A percentile compares a stretch with the other conserved stretches of the same genome.
Conservation (phyloP, 2,797 vertebrate species). For the Sebastes hubbsi region DNA sequence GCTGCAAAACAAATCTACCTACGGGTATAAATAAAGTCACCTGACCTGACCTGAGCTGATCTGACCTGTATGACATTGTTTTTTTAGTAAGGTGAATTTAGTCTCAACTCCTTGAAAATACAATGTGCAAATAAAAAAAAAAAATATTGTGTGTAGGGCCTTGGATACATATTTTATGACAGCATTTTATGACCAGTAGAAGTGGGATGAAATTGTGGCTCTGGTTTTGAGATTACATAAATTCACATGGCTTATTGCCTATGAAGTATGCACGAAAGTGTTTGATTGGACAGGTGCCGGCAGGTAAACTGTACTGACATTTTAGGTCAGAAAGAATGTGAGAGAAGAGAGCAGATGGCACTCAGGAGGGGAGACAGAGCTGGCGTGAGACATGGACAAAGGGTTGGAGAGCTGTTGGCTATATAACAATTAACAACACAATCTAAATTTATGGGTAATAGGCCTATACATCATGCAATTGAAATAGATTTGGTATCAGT, state of each 20-base stretch:
- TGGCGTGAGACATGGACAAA: slow-evolving; percentile 8
- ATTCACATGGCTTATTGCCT: neutral
- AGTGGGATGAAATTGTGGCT: neutral
- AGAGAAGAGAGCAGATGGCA: slow-evolving; percentile 64
- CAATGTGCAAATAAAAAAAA: neutral
- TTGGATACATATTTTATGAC: neutral
- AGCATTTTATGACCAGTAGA: neutral
- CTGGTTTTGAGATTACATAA: neutral
- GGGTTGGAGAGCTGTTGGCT: slow-evolving; percentile 9
- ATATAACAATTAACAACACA: slow-evolving; percentile 14
- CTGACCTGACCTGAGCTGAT: no score
- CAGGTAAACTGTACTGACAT: slow-evolving; percentile 64
- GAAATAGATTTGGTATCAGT: neutral
- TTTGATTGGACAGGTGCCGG: slow-evolving; percentile 38
- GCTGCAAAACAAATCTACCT: no score
- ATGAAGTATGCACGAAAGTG: neutral
- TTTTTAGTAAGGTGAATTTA: neutral
- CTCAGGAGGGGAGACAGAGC: slow-evolving; percentile 47
- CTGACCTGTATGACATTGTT: neutral
- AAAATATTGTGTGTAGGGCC: neutral
- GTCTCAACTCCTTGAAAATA: neutral
- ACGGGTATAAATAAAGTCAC: no score
- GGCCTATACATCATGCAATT: neutral
- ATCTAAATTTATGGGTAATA: neutral
- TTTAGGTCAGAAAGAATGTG: slow-evolving; percentile 63